Percentiles rank a stretch among this genome's conserved stretches.
Evolutionary conservation across 1,140 invertebrate species (phyloP).

Genomic region (Melitaea cinxia): DNA sequence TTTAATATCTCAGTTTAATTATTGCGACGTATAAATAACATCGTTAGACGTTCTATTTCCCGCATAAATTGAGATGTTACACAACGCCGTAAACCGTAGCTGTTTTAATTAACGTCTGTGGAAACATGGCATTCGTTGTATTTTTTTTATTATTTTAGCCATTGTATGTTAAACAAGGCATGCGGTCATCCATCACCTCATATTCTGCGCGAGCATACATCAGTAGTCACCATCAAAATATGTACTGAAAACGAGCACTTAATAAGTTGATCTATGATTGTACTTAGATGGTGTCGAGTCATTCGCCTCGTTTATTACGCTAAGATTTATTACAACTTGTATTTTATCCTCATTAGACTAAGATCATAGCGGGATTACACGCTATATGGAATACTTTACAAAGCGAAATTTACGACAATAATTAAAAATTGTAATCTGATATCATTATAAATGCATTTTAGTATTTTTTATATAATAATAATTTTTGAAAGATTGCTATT

Average conservation of each 20-base stretch:
- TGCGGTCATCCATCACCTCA: slow-evolving; percentile 69
- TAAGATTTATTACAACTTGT: slow-evolving; percentile 1
- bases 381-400: not conserved
- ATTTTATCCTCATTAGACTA: slow-evolving; percentile 1
- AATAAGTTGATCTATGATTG: slow-evolving; percentile 10
- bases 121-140: slow-evolving; percentile 54
- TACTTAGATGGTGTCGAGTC: slow-evolving; percentile 3
- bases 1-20: slow-evolving; percentile 16
- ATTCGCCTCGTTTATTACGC: not conserved
- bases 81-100: slow-evolving; percentile 38
- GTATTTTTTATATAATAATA: too few relatives aligned
- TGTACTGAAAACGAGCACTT: slow-evolving; percentile 1
- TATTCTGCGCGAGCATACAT: slow-evolving; percentile 42
- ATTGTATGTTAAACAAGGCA: slow-evolving; percentile 73
- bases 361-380: not conserved
- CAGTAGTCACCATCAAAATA: not conserved
- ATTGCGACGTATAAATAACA: slow-evolving; percentile 30
- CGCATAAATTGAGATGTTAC: slow-evolving; percentile 38
- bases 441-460: too few relatives aligned
- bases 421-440: not conserved
- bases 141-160: slow-evolving; percentile 59
- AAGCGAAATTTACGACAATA: not conserved
- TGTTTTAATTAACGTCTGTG: slow-evolving; percentile 71
- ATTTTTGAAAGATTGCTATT: too few relatives aligned
- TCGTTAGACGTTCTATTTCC: slow-evolving; percentile 31